Conservation (phyloP, 2,113 vertebrate genomes). For the Rhinoderma darwinii region DNA sequence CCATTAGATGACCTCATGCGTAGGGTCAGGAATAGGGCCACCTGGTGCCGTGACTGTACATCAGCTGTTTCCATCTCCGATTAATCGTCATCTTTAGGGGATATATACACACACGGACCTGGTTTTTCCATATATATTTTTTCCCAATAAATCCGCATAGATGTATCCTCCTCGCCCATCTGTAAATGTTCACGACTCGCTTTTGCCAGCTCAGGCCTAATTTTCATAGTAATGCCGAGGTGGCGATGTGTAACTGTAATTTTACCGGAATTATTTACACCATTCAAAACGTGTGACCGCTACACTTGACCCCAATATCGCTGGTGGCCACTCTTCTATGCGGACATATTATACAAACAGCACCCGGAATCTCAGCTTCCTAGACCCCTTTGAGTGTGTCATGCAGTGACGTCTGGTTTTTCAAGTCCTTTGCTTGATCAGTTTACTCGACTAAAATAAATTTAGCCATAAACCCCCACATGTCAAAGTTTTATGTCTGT, state of each 20-base stretch:
- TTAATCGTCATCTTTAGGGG: neutral
- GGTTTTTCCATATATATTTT: neutral
- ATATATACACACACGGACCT: neutral
- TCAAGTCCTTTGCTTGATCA: neutral
- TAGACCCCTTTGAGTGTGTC: neutral
- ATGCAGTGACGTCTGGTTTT: neutral
- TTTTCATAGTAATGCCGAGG: neutral
- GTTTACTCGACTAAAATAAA: too few relatives aligned
- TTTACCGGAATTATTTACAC: neutral
- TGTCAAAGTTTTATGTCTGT: too few relatives aligned
- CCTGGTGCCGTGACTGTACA: neutral
- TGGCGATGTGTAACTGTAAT: neutral
- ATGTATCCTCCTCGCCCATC: neutral
- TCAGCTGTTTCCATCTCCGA: neutral
- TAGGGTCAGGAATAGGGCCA: slow-evolving; percentile 3
- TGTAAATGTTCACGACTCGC: neutral
- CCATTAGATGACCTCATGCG: slow-evolving; percentile 15
- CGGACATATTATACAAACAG: too few relatives aligned
- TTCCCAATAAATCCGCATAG: neutral
- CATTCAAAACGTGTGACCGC: neutral
- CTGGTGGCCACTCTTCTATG: neutral
- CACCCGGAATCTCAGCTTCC: neutral
- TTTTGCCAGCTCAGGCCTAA: neutral
- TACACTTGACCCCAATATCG: neutral
- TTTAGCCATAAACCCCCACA: too few relatives aligned